Evolutionary conservation across 2,113 vertebrate species (phyloP).

Genomic region (Dolichotis patagonum): DNA sequence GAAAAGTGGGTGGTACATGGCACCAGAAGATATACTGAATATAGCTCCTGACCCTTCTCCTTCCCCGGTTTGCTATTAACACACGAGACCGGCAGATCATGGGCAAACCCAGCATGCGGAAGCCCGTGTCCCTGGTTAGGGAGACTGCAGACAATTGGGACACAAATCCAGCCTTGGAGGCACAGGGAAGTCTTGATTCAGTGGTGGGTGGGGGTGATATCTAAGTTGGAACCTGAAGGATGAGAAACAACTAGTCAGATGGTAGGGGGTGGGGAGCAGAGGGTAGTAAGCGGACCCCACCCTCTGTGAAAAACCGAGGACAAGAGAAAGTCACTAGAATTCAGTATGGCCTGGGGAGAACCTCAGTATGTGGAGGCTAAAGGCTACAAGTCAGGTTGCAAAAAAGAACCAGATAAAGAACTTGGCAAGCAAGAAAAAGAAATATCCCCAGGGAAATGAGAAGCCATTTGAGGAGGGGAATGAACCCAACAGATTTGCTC

Average conservation of each 20-base stretch:
- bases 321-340: neutral
- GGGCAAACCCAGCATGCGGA: neutral
- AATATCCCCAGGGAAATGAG: neutral
- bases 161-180: neutral
- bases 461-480: neutral
- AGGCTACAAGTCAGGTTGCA: neutral
- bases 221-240: neutral
- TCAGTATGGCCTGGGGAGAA: neutral
- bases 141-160: neutral
- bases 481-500: neutral
- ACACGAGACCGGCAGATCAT: neutral
- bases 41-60: neutral
- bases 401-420: neutral
- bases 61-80: neutral
- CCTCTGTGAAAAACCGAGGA: neutral
- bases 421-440: neutral
- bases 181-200: neutral
- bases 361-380: neutral
- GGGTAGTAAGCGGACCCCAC: neutral
- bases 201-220: too few species aligned
- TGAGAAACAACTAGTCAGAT: neutral
- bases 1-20: neutral
- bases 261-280: neutral
- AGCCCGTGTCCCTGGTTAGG: neutral
- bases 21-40: neutral